Conservation (phyloP, 2,888 invertebrate genomes). For the Coecobrya sp. region DNA sequence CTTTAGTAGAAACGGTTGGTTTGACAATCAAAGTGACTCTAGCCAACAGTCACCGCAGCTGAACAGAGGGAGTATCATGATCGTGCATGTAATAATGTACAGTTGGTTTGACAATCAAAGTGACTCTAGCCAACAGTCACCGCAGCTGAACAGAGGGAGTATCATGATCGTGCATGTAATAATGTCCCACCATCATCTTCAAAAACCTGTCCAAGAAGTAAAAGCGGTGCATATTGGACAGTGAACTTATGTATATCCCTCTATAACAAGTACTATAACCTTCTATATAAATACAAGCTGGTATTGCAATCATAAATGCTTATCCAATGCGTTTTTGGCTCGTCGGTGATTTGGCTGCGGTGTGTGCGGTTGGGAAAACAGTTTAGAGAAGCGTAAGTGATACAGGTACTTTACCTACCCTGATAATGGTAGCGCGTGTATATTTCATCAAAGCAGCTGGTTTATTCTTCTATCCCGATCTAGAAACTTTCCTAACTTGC, state of each 20-base stretch:
- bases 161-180: neutral
- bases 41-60: neutral
- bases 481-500: neutral
- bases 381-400: neutral
- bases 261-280: neutral
- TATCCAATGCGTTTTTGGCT: slow-evolving; percentile 26
- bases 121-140: neutral
- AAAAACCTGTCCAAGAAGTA: neutral
- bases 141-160: neutral
- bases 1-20: neutral
- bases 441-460: neutral
- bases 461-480: slow-evolving; percentile 26
- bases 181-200: slow-evolving; percentile 7
- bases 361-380: neutral
- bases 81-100: neutral
- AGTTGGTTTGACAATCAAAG: neutral
- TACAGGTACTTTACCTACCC: slow-evolving; percentile 1
- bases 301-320: neutral
- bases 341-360: slow-evolving; percentile 3
- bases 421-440: neutral
- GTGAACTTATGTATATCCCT: too few relatives aligned
- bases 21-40: neutral
- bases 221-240: neutral
- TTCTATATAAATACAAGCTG: neutral
- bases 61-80: neutral